phyloP scores from a whole-genome alignment of 2,113 vertebrate genomes.

The Paramormyrops kingsleyae region DNA sequence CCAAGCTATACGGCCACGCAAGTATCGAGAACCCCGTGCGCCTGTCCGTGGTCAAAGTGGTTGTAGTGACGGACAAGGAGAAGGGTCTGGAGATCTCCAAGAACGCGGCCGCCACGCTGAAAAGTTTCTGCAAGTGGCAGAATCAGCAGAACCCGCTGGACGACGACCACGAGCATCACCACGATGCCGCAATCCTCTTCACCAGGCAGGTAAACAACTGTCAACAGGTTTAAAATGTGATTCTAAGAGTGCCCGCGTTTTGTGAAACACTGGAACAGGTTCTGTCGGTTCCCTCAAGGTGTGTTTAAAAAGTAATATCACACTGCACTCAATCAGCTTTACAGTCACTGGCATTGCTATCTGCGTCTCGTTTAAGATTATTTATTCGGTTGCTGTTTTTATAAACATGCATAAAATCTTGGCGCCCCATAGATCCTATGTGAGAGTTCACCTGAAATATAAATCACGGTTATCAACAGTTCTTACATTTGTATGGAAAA shows the following conservation, averaged over 20 bases:
- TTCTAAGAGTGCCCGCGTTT: background rate
- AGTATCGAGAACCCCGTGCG: slow-evolving; percentile 97
- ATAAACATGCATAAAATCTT: background rate
- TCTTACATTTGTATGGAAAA: background rate
- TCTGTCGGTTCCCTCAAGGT: background rate
- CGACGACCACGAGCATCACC: slow-evolving; percentile 80
- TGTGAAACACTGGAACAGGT: background rate
- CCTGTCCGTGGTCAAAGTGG: slow-evolving; percentile 83
- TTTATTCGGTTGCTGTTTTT: slow-evolving; percentile 2
- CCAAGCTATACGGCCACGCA: slow-evolving; percentile 85
- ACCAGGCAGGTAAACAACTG: slow-evolving; percentile 82
- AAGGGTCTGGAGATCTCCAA: slow-evolving; percentile 81
- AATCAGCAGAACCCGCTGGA: slow-evolving; percentile 88
- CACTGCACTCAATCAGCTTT: background rate
- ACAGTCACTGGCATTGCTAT: background rate
- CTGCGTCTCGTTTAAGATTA: background rate
- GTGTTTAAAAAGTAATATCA: background rate
- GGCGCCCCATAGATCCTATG: background rate
- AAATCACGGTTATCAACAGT: background rate
- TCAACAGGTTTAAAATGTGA: slow-evolving; percentile 1
- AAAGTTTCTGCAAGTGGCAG: slow-evolving; percentile 98
- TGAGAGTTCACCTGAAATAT: background rate
- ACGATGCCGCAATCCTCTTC: slow-evolving; percentile 95
- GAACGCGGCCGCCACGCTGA: slow-evolving; percentile 88
- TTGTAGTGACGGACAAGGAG: slow-evolving; percentile 71